Percentiles rank a stretch among this genome's conserved stretches.
phyloP scores from a whole-genome alignment of 2,888 invertebrate species.

The Tineola bisselliella region DNA sequence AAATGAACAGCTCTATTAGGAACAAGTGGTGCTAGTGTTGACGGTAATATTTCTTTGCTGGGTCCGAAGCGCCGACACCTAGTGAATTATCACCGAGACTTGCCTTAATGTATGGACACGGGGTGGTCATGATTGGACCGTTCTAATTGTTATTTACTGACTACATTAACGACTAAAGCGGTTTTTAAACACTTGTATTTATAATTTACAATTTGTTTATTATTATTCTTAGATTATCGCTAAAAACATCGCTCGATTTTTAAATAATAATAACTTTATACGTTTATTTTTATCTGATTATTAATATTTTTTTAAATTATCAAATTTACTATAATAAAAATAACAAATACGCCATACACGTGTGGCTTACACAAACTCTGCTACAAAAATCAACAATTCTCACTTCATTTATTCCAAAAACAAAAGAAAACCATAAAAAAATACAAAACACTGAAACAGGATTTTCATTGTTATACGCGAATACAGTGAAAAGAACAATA shows the following conservation, averaged over 20 bases:
- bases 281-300: too few relatives aligned
- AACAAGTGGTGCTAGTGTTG: constrained; percentile 31
- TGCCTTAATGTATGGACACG: constrained; percentile 24
- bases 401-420: too few relatives aligned
- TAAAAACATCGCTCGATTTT: too few relatives aligned
- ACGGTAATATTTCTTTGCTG: constrained; percentile 55
- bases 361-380: too few relatives aligned
- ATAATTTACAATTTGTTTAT: too few relatives aligned
- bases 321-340: too few relatives aligned
- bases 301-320: too few relatives aligned
- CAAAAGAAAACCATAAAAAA: background rate
- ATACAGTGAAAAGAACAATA: constrained; percentile 3
- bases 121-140: constrained; percentile 21
- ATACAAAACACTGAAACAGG: background rate
- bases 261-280: too few relatives aligned
- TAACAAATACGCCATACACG: too few relatives aligned
- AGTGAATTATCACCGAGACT: constrained; percentile 15
- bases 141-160: constrained; percentile 47
- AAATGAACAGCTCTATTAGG: constrained; percentile 27
- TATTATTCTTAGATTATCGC: too few relatives aligned
- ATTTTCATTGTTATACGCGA: background rate
- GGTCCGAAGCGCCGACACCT: constrained; percentile 24
- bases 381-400: too few relatives aligned
- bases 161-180: constrained; percentile 15
- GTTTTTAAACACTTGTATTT: background rate